Conservation (phyloP, 2,888 invertebrate genomes). For the Cataglyphis altisquamis region DNA sequence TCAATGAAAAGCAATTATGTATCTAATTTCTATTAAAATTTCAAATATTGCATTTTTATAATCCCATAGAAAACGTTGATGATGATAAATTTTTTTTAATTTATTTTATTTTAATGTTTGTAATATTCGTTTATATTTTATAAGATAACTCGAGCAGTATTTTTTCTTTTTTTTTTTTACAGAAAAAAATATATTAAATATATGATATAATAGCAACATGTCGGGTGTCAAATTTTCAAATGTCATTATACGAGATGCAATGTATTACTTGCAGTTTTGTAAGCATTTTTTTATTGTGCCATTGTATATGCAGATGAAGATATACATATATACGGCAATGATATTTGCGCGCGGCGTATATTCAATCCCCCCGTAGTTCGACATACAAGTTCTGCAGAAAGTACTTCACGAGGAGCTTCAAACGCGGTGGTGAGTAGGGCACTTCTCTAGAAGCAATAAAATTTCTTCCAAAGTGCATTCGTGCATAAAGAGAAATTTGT, state of each 20-base stretch:
- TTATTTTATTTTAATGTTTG: neutral
- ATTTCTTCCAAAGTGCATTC: slow-evolving; percentile 50
- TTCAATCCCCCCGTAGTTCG: slow-evolving; percentile 35
- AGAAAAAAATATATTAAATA: neutral
- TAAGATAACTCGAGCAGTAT: neutral
- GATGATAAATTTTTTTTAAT: neutral
- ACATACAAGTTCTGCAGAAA: slow-evolving; percentile 38
- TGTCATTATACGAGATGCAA: neutral
- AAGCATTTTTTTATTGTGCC: neutral
- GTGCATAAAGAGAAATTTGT: slow-evolving; percentile 52
- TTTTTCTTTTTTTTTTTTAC: neutral
- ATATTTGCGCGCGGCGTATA: slow-evolving; percentile 24
- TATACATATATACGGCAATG: neutral
- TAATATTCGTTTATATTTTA: neutral
- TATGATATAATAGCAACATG: neutral
- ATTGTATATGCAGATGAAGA: neutral
- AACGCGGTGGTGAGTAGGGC: slow-evolving; percentile 32
- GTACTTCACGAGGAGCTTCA: slow-evolving; percentile 44
- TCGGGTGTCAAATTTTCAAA: neutral
- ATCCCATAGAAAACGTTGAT: neutral
- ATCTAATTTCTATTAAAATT: neutral
- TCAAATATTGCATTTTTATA: neutral
- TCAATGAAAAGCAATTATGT: neutral
- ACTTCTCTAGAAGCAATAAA: slow-evolving; percentile 50
- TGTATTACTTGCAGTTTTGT: neutral